Evolutionary conservation across 64 coral and sea anemone genomes (phyloP).

Genomic region (Acropora yongei): DNA sequence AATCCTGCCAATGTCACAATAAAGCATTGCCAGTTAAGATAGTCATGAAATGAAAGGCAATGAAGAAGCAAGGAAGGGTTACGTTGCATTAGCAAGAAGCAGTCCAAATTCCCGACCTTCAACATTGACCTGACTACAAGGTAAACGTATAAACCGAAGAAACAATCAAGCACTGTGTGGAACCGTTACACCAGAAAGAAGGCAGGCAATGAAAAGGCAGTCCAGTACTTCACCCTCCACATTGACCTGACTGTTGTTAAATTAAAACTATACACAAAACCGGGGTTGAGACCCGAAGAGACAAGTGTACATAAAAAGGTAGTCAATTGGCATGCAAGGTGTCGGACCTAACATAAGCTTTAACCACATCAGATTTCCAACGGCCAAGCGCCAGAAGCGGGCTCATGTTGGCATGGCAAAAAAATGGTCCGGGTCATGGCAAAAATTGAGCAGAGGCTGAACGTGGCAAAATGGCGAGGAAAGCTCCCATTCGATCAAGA

Average conservation of each 20-base stretch:
- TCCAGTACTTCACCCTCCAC: not conserved
- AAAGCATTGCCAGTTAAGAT: too few relatives aligned
- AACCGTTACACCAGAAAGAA: not conserved
- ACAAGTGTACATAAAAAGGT: not conserved
- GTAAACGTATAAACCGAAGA: not conserved
- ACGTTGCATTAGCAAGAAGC: too few relatives aligned
- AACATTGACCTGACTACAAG: not conserved
- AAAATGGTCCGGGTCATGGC: not conserved
- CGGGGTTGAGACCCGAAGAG: not conserved
- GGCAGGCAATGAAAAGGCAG: not conserved
- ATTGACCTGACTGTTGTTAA: not conserved
- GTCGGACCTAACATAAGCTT: not conserved
- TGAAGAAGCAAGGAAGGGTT: too few relatives aligned
- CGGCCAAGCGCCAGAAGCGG: not conserved
- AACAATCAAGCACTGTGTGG: not conserved
- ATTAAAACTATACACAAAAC: not conserved
- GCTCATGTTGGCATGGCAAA: not conserved
- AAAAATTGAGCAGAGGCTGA: not conserved
- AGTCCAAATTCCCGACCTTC: too few relatives aligned
- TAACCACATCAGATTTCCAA: not conserved
- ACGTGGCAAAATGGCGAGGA: conserved; percentile 10
- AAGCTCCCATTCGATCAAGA: conserved; percentile 12
- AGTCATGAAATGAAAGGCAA: too few relatives aligned
- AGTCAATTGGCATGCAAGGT: not conserved
- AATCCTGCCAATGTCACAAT: too few relatives aligned